Evolutionary conservation across 2,888 invertebrate species (phyloP).

Genomic region (Clunio marinus): DNA sequence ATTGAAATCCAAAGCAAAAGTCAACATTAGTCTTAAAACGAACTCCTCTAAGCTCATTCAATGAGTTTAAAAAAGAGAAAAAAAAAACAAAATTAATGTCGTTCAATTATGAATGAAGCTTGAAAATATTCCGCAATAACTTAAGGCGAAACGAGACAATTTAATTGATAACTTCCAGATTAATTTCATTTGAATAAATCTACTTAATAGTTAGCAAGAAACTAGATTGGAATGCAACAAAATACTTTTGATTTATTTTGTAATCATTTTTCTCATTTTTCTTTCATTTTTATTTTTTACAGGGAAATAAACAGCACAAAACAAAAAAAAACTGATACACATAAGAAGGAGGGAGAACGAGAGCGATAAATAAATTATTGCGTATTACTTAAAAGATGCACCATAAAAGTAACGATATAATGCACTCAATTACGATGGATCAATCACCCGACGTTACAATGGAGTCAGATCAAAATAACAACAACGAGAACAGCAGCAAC

Average conservation of each 20-base stretch:
- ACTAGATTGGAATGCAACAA: background rate
- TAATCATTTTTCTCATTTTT: conserved; percentile 4
- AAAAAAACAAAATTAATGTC: too few relatives aligned
- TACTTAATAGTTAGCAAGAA: too few relatives aligned
- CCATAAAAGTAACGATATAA: conserved; percentile 35
- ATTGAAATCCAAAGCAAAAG: too few relatives aligned
- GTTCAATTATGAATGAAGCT: too few relatives aligned
- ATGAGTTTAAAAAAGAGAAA: too few relatives aligned
- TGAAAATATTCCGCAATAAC: too few relatives aligned
- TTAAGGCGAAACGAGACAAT: too few relatives aligned
- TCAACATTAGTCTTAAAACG: too few relatives aligned
- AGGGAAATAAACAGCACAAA: background rate
- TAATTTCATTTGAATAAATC: conserved; percentile 6
- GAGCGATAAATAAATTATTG: conserved; percentile 12
- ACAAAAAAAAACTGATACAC: too few relatives aligned
- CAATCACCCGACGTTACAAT: conserved; percentile 37
- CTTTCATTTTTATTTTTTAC: too few relatives aligned
- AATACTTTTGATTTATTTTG: background rate
- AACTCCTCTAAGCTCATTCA: too few relatives aligned
- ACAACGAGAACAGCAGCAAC: conserved; percentile 44
- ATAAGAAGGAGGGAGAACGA: background rate
- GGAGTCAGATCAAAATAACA: conserved; percentile 49
- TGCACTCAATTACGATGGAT: conserved; percentile 34
- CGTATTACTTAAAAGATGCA: conserved; percentile 22
- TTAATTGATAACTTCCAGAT: conserved; percentile 20